Percentiles rank a stretch among this genome's conserved stretches.
These are phyloP conservation scores for Plebejus argus DNA, from an alignment of 2,888 invertebrate species.

Conservation along the genomic window DNA sequence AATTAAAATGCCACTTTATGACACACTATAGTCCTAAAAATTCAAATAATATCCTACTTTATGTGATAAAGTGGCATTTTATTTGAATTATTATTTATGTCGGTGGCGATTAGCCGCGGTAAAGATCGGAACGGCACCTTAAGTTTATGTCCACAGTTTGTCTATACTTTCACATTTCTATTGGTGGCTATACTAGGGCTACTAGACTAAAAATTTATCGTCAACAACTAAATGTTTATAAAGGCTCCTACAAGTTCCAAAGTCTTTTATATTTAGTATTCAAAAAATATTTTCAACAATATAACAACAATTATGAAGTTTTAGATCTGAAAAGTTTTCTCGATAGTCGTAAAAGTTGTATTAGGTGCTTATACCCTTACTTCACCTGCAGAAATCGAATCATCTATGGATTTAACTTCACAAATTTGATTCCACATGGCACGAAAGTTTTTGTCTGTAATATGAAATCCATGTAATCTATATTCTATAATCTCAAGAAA, in stretches of 20 bases:
- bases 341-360: background rate
- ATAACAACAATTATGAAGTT: background rate
- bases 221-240: background rate
- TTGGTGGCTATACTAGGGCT: no score
- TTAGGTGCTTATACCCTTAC: background rate
- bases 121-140: no score
- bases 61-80: no score
- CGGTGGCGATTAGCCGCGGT: no score
- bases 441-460: background rate
- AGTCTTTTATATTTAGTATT: background rate
- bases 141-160: no score
- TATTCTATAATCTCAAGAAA: no score
- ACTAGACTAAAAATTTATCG: background rate
- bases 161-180: no score
- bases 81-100: no score
- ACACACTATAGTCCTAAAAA: no score
- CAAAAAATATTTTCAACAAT: background rate
- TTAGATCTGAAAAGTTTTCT: slow-evolving; percentile 1
- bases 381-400: background rate
- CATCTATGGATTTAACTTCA: background rate
- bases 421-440: background rate
- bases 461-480: no score
- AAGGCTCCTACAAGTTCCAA: background rate
- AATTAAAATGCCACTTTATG: no score
- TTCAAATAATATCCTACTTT: no score